Evolutionary conservation across 2,888 invertebrate genomes (phyloP).

Genomic region (Polydrusus pterygomalis): DNA sequence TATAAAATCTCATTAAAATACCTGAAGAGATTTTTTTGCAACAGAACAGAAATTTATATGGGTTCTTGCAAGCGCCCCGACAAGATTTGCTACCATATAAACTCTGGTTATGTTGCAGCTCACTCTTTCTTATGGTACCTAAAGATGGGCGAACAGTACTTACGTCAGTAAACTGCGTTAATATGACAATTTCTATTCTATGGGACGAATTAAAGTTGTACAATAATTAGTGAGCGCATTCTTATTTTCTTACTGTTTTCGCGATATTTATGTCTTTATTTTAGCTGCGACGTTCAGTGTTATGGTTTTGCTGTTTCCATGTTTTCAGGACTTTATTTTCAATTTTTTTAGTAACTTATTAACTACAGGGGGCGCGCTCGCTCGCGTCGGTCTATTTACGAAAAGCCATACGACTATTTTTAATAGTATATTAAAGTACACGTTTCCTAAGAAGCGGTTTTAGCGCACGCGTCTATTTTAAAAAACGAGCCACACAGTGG

Average conservation of each 20-base stretch:
- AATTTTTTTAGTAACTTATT: background rate
- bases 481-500: too few relatives aligned
- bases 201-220: constrained; percentile 67
- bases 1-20: constrained; percentile 64
- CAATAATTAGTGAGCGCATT: constrained; percentile 69
- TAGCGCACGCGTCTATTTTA: too few relatives aligned
- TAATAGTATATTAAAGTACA: too few relatives aligned
- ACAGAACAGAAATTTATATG: constrained; percentile 63
- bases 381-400: too few relatives aligned
- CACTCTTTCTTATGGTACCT: constrained; percentile 46
- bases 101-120: constrained; percentile 28
- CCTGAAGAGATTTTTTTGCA: constrained; percentile 61
- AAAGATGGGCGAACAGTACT: constrained; percentile 58
- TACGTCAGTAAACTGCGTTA: constrained; percentile 65
- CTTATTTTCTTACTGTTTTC: constrained; percentile 65
- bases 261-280: constrained; percentile 67
- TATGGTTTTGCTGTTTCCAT: constrained; percentile 13
- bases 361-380: too few relatives aligned
- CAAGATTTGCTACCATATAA: constrained; percentile 61
- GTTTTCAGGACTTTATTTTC: background rate
- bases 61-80: constrained; percentile 63
- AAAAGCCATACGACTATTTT: too few relatives aligned
- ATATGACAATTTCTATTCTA: constrained; percentile 69
- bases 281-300: constrained; percentile 48
- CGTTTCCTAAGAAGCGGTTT: too few relatives aligned